phyloP scores from a whole-genome alignment of 2,888 invertebrate species.

The Cephonodes hylas region DNA sequence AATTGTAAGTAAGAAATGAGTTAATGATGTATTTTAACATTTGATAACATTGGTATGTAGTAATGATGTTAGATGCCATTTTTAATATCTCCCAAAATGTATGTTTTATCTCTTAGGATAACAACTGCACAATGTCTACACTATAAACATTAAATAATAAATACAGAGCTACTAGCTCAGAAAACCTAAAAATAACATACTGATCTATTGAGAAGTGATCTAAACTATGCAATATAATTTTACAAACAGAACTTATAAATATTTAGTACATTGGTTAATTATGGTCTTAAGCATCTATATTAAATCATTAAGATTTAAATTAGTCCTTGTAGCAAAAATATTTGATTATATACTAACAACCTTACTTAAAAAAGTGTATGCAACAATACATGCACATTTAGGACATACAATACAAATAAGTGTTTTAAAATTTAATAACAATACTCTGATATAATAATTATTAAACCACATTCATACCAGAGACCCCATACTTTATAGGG shows the following conservation, averaged over 20 bases:
- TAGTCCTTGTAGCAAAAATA: conserved; percentile 2
- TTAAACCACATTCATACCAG: conserved; percentile 67
- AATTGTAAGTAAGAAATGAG: no score
- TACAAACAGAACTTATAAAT: neutral
- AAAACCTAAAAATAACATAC: neutral
- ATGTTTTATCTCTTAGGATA: no score
- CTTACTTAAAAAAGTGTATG: neutral
- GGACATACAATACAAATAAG: neutral
- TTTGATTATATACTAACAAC: neutral
- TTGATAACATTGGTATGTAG: no score
- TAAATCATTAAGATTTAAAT: neutral
- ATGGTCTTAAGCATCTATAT: neutral
- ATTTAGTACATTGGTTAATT: neutral
- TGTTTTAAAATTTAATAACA: neutral
- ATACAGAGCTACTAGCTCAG: neutral
- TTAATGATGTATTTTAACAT: no score
- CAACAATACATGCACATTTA: neutral
- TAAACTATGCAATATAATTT: neutral
- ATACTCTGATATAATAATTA: neutral
- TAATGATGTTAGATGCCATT: no score
- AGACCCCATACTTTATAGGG: conserved; percentile 47
- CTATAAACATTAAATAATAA: no score
- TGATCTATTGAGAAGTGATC: neutral
- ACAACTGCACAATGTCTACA: no score
- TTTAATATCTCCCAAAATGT: no score